Base-by-base conservation (phyloP, 2,888 invertebrate species). In the Hydrotaea diabolus region DNA sequence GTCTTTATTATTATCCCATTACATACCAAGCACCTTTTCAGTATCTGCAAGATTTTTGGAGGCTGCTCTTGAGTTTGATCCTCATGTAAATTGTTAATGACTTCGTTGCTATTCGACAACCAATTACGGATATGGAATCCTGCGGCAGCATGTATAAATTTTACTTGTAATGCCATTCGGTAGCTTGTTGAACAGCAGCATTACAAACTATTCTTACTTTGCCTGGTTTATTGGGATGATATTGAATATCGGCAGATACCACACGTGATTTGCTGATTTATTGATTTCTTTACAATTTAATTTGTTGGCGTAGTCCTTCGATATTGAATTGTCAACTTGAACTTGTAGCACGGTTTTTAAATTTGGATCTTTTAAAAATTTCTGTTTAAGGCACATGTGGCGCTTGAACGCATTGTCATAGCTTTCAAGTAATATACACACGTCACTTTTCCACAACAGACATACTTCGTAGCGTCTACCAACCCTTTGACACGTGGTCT, bases 121-220 rank as follows among this genome's bases (percentile, higher is more conserved):
- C 79, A 83, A 43, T 59, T 80, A 0, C 78, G 59, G 7, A 84
- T 31, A 15, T 84, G 59, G 59, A 78, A 82, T 23, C 78, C 74
- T 1, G 78, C 71, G 3, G 66, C 39, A 39, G 77, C 74, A 31
- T 75, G 75, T 1, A 79, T 82, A 19, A 59, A 36, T 13, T 69
- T 69, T 53, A 84, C 82, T 74, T 69, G 66, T 69, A 55, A 43
- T 11, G 82, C 21, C 17, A 82, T 8, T 31, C 39, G 15, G 73
- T 46, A 31, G 77, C 77, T 36, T 74, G 62, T 17, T 77, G 43
- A 19, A 49, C 90, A 5, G 90, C 90, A 0, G 90, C 90, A 80
- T 91, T 90, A 85, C 85, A 90, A 0, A 91, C 90, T 7, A 90
- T 59, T 46, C 89, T 82, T 1, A 89, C 39, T 75, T 88, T 86